Conservation (phyloP, 2,113 vertebrate species). For the Isichthys henryi region DNA sequence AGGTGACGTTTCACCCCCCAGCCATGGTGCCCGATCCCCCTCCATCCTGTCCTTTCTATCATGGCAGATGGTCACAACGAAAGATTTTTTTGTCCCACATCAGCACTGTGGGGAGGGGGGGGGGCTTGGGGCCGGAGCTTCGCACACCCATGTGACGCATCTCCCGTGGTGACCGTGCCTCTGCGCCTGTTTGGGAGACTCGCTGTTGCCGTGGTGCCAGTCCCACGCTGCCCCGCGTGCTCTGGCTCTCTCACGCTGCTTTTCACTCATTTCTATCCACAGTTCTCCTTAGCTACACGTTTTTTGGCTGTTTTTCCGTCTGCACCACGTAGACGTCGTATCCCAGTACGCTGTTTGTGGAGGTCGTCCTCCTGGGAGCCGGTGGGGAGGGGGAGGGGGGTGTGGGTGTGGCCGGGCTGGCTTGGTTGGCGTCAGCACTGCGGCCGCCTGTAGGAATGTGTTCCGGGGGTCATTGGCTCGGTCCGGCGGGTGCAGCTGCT, state of each 20-base stretch:
- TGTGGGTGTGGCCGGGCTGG: not conserved
- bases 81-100: not conserved
- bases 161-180: not conserved
- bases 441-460: constrained; percentile 1
- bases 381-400: not conserved
- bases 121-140: not conserved
- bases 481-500: not conserved
- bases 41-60: not conserved
- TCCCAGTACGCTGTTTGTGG: not conserved
- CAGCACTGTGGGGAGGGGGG: not conserved
- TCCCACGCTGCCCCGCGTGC: not conserved
- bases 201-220: not conserved
- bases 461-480: not conserved
- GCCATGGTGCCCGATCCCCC: not conserved
- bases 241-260: not conserved
- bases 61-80: not conserved
- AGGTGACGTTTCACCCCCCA: not conserved
- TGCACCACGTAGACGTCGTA: not conserved
- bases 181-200: not conserved
- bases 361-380: not conserved
- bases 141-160: not conserved
- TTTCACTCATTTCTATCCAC: not conserved
- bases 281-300: not conserved
- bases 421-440: not conserved
- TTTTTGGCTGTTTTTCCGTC: not conserved